Evolutionary conservation across 2,888 invertebrate species (phyloP).

Genomic region (Habroteleia sp.): DNA sequence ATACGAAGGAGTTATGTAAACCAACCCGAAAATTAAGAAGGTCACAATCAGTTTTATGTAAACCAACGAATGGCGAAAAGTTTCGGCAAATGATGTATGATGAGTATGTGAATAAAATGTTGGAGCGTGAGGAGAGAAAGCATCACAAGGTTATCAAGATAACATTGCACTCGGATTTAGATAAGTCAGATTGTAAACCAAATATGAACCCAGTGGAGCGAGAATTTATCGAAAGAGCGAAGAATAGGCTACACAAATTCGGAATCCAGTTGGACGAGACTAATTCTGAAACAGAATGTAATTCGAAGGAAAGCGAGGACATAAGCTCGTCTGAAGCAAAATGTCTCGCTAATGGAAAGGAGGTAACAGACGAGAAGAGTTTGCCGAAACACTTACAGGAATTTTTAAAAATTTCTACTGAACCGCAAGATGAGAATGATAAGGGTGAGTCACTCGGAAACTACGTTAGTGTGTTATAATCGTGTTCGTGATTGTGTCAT

Average conservation of each 20-base stretch:
- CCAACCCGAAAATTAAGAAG: conserved; percentile 24
- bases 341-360: conserved; percentile 85
- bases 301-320: conserved; percentile 77
- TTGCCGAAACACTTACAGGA: conserved; percentile 91
- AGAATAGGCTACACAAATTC: conserved; percentile 86
- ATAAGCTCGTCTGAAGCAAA: conserved; percentile 81
- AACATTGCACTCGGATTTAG: conserved; percentile 82
- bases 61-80: conserved; percentile 85
- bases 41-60: conserved; percentile 76
- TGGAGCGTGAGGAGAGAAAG: conserved; percentile 89
- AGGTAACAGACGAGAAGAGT: conserved; percentile 84
- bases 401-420: conserved; percentile 87
- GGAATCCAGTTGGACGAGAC: conserved; percentile 85
- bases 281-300: conserved; percentile 65
- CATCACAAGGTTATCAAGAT: conserved; percentile 91
- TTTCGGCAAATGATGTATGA: conserved; percentile 91
- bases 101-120: conserved; percentile 90
- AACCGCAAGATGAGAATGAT: too few species aligned
- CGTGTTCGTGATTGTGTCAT: too few species aligned
- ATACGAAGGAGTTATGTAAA: too few species aligned
- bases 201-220: conserved; percentile 84
- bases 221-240: conserved; percentile 90
- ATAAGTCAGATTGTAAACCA: conserved; percentile 53
- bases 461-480: too few species aligned
- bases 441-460: too few species aligned